Evolutionary conservation across 2,113 vertebrate species (phyloP).

Genomic region (Vireo altiloquus): DNA sequence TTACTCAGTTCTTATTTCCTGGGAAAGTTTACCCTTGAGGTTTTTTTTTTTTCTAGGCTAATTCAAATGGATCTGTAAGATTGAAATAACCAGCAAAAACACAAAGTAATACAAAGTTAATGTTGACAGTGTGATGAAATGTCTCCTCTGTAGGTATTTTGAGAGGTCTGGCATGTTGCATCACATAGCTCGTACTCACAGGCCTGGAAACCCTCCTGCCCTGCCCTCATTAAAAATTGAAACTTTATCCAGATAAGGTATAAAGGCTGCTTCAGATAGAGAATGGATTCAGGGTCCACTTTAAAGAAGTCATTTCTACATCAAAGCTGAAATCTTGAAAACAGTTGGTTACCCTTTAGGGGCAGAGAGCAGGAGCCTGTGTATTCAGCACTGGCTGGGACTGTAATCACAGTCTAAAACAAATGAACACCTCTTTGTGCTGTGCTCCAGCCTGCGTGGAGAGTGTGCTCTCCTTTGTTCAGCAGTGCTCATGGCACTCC

Average conservation of each 20-base stretch:
- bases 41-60: background rate
- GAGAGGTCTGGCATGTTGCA: constrained; percentile 19
- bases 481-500: background rate
- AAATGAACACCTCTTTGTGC: background rate
- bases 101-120: background rate
- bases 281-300: background rate
- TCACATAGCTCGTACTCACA: constrained; percentile 14
- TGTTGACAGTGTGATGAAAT: background rate
- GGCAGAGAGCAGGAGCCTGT: background rate
- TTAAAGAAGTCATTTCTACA: background rate
- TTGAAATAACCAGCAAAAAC: background rate
- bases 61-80: background rate
- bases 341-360: background rate
- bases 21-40: background rate
- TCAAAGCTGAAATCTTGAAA: background rate
- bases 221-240: constrained; percentile 42
- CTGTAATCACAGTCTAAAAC: background rate
- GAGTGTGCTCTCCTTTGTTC: background rate
- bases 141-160: background rate
- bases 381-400: background rate
- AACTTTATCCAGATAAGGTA: constrained; percentile 29
- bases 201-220: constrained; percentile 54
- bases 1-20: background rate
- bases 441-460: background rate
- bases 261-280: background rate